Conservation (phyloP, 2,888 invertebrate genomes). For the Spodoptera littoralis region DNA sequence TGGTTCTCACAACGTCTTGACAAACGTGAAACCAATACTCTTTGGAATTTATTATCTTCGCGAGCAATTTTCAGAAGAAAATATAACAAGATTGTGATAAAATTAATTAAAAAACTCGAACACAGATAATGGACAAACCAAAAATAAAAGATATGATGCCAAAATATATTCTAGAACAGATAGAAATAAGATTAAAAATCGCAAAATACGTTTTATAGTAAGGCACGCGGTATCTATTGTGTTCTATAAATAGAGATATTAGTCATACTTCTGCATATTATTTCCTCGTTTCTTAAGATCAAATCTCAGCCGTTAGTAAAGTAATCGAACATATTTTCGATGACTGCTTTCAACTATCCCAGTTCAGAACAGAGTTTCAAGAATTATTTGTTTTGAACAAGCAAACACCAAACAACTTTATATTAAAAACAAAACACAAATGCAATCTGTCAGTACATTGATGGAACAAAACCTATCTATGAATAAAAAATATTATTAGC, state of each 20-base stretch:
- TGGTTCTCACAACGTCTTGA: slow-evolving; percentile 48
- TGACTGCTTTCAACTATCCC: slow-evolving; percentile 3
- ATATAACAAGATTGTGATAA: background rate
- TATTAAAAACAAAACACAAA: too few species aligned
- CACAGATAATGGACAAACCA: background rate
- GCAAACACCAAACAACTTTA: too few species aligned
- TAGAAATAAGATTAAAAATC: slow-evolving; percentile 19
- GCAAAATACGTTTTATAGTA: slow-evolving; percentile 30
- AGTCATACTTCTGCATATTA: slow-evolving; percentile 63
- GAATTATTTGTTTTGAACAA: too few species aligned
- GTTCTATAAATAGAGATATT: slow-evolving; percentile 63
- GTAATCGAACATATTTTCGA: slow-evolving; percentile 56
- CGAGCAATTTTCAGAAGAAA: slow-evolving; percentile 17
- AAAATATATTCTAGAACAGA: slow-evolving; percentile 16
- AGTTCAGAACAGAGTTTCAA: background rate
- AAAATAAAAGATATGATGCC: slow-evolving; percentile 10
- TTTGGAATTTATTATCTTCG: slow-evolving; percentile 34
- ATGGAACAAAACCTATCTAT: too few species aligned
- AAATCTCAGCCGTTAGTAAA: slow-evolving; percentile 58
- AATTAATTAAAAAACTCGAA: slow-evolving; percentile 3
- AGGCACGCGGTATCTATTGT: slow-evolving; percentile 65
- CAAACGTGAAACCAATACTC: slow-evolving; percentile 50
- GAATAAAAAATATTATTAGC: too few species aligned
- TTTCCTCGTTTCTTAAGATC: slow-evolving; percentile 71
- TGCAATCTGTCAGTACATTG: too few species aligned